Evolutionary conservation across 2,888 invertebrate genomes (phyloP), one percentile per base, ranked within the genome.

Genomic region (Scaptomyza polygonia): DNA sequence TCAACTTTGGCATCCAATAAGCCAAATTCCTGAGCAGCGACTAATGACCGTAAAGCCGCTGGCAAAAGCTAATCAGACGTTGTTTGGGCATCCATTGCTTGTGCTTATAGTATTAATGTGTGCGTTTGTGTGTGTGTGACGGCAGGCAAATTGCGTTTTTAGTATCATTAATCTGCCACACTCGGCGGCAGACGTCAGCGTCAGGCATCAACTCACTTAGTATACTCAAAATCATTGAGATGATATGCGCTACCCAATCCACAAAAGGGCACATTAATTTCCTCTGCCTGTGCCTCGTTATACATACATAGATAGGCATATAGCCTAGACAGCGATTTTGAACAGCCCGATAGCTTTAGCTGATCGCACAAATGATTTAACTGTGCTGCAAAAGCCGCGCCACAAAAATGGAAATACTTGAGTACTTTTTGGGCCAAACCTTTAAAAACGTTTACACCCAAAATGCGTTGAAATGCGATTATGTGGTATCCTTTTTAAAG

Each of bases 211-310:
- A 63, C 57, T 67, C 63, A 49, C 29, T 59, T 58, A 56, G 39
- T 39, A 16, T 9, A 39, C 9, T 39, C 39, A 16, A 16, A 39
- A 39, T 39, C 44, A 58, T 53, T 55, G 67, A 47, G 58, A 57
- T 63, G 63, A 45, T 62, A 62, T 57, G 55, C 58, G 55, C 58
- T 8, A 55, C 70, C 67, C 70, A 74, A 52, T 58, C 77, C 77
- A 74, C 77, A 88, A 86, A 87, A 82, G 79, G 87, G 86, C 88
- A 89, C 87, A 89, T 89, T 89, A 89, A 89, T 89, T 89, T 89
- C 89, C 89, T 89, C 69, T 82, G 77, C 74, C 73, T 39, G 16
- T 78, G 80, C 67, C 29, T 9, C 67, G 72, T 70, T 73, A 42
- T 71, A 36, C 21, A 39, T 16, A 36, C 21, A 39, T 16, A 36